These are phyloP conservation scores for Astyanax mexicanus DNA, from an alignment of 2,797 vertebrate species.

Conservation along the genomic window DNA sequence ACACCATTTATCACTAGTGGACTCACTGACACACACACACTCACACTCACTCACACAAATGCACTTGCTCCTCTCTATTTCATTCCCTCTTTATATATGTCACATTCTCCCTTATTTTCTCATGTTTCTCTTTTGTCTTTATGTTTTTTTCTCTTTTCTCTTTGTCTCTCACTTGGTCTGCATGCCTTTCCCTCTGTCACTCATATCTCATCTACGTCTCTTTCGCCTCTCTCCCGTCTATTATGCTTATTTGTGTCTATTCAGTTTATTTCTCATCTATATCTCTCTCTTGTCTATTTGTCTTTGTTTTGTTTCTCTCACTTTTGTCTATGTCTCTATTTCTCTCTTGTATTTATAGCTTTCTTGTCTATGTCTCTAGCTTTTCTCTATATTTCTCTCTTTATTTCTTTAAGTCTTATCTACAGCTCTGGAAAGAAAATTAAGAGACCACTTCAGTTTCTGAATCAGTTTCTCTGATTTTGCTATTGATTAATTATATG, in stretches of 20 bases:
- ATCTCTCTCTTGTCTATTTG: background rate
- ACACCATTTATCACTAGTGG: constrained; percentile 56
- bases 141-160: background rate
- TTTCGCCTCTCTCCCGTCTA: background rate
- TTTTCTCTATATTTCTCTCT: background rate
- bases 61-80: background rate
- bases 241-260: too few species aligned
- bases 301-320: too few species aligned
- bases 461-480: too few species aligned
- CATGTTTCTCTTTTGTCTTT: background rate
- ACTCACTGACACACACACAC: background rate
- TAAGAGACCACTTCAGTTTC: too few species aligned
- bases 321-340: too few species aligned
- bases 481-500: too few species aligned
- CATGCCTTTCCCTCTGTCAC: background rate
- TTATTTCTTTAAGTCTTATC: too few species aligned
- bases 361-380: too few species aligned
- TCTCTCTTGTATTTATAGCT: too few species aligned
- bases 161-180: background rate
- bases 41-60: background rate
- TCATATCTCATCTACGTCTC: too few species aligned
- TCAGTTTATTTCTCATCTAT: background rate
- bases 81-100: background rate
- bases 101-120: background rate
- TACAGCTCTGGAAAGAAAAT: too few species aligned